phyloP scores from a whole-genome alignment of 2,113 vertebrate species.

The Aythya baeri region DNA sequence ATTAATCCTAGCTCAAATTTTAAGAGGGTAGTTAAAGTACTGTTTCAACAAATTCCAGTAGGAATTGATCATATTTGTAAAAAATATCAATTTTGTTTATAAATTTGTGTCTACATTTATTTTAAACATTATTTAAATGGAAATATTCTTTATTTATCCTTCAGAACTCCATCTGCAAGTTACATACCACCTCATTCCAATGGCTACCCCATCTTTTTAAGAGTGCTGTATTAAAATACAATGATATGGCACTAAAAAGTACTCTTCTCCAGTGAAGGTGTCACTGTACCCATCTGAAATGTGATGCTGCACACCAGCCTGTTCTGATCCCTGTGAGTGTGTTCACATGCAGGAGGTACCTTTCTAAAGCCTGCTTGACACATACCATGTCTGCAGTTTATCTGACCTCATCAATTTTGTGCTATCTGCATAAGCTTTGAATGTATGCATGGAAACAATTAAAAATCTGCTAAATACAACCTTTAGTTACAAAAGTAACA shows the following conservation, averaged over 20 bases:
- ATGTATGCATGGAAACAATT: background rate
- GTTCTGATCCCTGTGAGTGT: background rate
- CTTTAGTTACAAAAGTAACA: background rate
- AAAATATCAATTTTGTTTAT: background rate
- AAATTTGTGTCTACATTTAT: background rate
- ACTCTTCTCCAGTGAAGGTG: background rate
- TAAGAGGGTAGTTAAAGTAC: slow-evolving; percentile 32
- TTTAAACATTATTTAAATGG: background rate
- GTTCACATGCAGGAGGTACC: background rate
- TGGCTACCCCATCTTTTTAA: background rate
- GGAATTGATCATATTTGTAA: background rate
- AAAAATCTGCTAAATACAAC: background rate
- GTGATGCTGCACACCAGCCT: background rate
- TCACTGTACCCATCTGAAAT: background rate
- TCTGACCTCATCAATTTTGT: background rate
- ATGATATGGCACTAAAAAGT: background rate
- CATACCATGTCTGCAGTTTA: background rate
- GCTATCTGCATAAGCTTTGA: background rate
- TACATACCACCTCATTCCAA: background rate
- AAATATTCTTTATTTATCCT: background rate
- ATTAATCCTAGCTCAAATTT: slow-evolving; percentile 31
- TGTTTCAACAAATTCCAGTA: background rate
- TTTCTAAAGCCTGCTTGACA: background rate
- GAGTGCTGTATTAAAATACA: background rate
- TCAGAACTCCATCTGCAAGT: background rate